A percentile compares a stretch with the other conserved stretches of the same genome.
phyloP scores from a whole-genome alignment of 2,113 vertebrate genomes.

The Pituophis catenifer region DNA sequence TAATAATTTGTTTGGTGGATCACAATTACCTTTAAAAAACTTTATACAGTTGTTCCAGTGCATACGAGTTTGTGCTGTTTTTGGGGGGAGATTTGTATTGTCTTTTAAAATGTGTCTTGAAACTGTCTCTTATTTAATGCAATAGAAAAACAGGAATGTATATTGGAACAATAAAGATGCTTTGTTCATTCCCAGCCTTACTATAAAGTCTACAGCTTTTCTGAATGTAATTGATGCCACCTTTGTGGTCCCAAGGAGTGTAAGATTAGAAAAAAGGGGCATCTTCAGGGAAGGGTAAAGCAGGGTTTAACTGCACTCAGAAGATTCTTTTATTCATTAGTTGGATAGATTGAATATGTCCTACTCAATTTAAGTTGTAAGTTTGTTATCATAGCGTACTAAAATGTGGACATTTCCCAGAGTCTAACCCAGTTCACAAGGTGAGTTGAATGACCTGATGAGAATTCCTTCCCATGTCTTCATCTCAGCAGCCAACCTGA shows the following conservation, averaged over 20 bases:
- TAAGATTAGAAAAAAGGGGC: background rate
- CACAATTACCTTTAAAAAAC: background rate
- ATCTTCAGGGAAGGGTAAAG: background rate
- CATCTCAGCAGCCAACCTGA: background rate
- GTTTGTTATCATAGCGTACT: background rate
- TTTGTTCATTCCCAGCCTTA: background rate
- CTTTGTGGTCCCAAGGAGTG: background rate
- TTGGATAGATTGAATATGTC: background rate
- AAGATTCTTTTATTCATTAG: background rate
- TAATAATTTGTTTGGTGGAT: background rate
- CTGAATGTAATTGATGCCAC: background rate
- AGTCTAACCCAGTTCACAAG: background rate
- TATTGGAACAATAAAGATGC: background rate
- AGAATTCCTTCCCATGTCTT: background rate
- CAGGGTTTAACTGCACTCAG: background rate
- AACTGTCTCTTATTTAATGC: background rate
- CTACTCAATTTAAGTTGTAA: background rate
- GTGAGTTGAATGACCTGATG: background rate
- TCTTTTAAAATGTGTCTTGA: background rate
- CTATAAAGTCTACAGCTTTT: background rate
- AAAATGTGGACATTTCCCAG: background rate
- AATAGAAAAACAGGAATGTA: background rate
- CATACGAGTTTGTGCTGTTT: background rate
- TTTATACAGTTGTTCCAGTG: background rate
- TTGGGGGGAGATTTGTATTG: background rate